Conservation (phyloP, 2,888 invertebrate species). For the Pandemis cinnamomeana region DNA sequence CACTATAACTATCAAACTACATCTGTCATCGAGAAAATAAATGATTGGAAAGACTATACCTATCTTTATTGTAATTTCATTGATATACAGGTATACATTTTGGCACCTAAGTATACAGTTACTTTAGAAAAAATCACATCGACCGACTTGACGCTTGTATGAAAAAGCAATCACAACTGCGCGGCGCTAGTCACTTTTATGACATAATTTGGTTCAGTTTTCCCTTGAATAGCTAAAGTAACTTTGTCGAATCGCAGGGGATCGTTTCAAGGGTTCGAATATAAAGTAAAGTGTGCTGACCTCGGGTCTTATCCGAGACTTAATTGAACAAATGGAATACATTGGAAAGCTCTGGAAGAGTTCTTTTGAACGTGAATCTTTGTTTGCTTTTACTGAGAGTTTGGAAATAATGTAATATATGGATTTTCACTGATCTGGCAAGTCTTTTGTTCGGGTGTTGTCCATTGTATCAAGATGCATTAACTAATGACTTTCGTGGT, state of each 20-base stretch:
- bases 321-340: neutral
- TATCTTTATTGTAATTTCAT: too few species aligned
- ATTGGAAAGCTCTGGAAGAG: neutral
- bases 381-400: neutral
- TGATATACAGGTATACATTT: too few species aligned
- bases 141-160: too few species aligned
- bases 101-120: too few species aligned
- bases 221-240: neutral
- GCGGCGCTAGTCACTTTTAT: neutral
- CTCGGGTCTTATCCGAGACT: neutral
- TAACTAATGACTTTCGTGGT: too few species aligned
- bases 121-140: too few species aligned
- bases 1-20: too few species aligned
- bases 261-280: neutral
- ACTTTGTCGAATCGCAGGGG: slow-evolving; percentile 3
- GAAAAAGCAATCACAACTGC: neutral
- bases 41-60: too few species aligned
- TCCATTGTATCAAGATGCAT: neutral
- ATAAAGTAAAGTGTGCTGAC: neutral
- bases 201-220: neutral
- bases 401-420: neutral
- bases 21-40: too few species aligned
- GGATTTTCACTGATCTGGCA: neutral
- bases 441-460: neutral
- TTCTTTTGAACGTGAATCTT: slow-evolving; percentile 1